phyloP scores from a whole-genome alignment of 2,113 vertebrate genomes.

The Smithornis capensis region DNA sequence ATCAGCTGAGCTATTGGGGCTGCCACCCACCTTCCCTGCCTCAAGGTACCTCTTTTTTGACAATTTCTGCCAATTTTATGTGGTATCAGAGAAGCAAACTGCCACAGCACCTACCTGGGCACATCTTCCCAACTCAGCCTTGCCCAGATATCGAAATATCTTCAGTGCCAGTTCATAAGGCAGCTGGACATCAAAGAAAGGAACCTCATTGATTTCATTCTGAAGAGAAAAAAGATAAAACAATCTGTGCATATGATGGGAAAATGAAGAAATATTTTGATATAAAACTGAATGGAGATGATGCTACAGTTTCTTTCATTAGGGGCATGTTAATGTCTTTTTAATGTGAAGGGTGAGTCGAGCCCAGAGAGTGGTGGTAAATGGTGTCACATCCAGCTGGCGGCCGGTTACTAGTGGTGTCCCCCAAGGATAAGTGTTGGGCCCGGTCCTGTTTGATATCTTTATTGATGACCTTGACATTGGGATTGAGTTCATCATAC shows the following conservation, averaged over 20 bases:
- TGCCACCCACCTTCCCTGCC: neutral
- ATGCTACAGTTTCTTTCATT: neutral
- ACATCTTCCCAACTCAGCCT: slow-evolving; percentile 87
- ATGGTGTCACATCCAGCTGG: too few species aligned
- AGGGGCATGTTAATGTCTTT: neutral
- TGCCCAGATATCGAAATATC: slow-evolving; percentile 88
- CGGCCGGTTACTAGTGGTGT: too few species aligned
- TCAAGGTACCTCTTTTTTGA: neutral
- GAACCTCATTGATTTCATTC: slow-evolving; percentile 96
- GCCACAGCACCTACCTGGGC: slow-evolving; percentile 83
- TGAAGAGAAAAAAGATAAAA: slow-evolving; percentile 45
- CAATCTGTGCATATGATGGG: neutral
- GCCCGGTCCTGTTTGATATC: too few species aligned
- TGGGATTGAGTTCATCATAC: too few species aligned
- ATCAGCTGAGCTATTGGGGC: neutral
- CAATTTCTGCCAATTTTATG: neutral
- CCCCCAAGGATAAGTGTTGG: too few species aligned
- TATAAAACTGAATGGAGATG: neutral
- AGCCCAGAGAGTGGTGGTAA: too few species aligned
- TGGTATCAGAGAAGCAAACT: neutral
- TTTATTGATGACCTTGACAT: too few species aligned
- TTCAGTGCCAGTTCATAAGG: slow-evolving; percentile 93
- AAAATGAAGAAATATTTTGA: neutral
- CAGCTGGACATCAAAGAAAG: slow-evolving; percentile 92
- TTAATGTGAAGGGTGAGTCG: neutral